Evolutionary conservation across 2,113 vertebrate genomes (phyloP).

Genomic region (Trogon melanurus): DNA sequence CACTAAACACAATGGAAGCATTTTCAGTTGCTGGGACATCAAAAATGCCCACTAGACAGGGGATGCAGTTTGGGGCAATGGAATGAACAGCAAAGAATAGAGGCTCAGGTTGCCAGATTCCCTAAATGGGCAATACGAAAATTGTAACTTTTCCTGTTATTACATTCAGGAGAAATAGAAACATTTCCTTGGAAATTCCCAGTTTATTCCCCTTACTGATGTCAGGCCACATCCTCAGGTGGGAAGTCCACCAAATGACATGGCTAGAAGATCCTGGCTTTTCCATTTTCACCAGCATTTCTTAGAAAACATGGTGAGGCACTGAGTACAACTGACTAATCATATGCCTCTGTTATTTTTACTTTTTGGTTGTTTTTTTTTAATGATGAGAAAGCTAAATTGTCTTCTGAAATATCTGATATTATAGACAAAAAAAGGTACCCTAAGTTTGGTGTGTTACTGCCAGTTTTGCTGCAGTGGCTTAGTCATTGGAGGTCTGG

Average conservation of each 20-base stretch:
- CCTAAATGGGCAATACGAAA: background rate
- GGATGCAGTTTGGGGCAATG: background rate
- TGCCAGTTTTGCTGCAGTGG: background rate
- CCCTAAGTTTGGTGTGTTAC: background rate
- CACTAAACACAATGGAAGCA: background rate
- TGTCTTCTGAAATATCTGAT: background rate
- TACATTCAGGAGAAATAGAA: background rate
- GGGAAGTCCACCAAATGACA: background rate
- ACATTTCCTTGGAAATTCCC: background rate
- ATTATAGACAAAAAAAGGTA: background rate
- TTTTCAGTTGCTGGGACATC: background rate
- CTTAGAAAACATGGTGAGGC: background rate
- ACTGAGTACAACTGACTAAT: background rate
- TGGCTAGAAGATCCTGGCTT: background rate
- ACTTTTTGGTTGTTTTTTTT: rapidly evolving
- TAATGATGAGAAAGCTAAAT: background rate
- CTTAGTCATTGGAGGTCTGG: background rate
- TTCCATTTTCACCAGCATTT: background rate
- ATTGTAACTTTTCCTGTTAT: background rate
- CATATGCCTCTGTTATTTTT: background rate
- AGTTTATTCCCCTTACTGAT: background rate
- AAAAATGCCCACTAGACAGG: background rate
- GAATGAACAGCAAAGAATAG: background rate
- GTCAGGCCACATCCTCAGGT: background rate
- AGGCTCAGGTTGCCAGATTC: background rate